Percentiles rank a stretch among this genome's conserved stretches.
Conservation (phyloP, 2,113 vertebrate genomes). For the Pagrus major region DNA sequence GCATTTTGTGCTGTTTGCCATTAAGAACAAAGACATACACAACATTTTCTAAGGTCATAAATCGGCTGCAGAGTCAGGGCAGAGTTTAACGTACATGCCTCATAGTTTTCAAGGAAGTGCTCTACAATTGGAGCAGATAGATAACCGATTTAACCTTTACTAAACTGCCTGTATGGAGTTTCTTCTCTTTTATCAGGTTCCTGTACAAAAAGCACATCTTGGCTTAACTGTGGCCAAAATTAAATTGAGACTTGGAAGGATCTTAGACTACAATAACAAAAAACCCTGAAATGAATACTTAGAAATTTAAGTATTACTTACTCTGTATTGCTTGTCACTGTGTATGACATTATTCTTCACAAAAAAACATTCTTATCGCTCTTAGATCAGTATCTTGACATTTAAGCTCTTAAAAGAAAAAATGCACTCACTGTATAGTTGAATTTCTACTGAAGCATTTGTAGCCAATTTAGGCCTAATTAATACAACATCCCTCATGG, state of each 20-base stretch:
- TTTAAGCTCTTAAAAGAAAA: background rate
- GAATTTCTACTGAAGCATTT: background rate
- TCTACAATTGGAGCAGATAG: background rate
- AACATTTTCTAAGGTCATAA: background rate
- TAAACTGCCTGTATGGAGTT: background rate
- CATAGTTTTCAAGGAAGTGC: background rate
- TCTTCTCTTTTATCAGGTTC: background rate
- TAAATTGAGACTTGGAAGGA: background rate
- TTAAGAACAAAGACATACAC: background rate
- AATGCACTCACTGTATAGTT: background rate
- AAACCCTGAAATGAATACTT: background rate
- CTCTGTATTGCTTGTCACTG: background rate
- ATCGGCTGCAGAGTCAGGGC: background rate
- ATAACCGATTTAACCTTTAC: constrained; percentile 26
- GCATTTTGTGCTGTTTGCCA: background rate
- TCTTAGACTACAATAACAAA: background rate
- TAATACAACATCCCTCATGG: background rate
- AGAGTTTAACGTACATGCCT: background rate
- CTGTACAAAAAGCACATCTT: background rate
- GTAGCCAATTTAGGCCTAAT: constrained; percentile 1
- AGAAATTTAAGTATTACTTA: background rate
- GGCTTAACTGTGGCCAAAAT: constrained; percentile 1
- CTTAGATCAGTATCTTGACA: background rate
- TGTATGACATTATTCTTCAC: background rate
- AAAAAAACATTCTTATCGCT: background rate